Base-by-base conservation (phyloP, 2,113 vertebrate species). In the Melanerpes formicivorus region DNA sequence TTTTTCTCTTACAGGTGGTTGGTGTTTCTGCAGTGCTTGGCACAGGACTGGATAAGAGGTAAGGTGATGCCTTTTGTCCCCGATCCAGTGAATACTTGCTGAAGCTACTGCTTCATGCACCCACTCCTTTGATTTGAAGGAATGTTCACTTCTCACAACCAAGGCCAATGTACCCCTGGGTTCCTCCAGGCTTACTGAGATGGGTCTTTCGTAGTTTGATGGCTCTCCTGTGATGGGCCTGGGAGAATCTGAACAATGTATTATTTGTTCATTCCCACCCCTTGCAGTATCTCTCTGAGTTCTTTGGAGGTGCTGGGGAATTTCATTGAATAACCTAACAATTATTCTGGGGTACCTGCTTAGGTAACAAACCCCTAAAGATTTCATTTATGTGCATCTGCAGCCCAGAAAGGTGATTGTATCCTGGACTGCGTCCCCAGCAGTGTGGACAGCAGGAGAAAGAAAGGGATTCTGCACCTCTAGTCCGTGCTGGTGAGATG, bases 11-110 rank as follows among this genome's bases (percentile, higher is more conserved):
- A 11, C 94, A 99, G 99, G 99, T 99, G 84, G 99, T 99, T 30
- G 99, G 99, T 27, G 98, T 99, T 54, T 99, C 99, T 34, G 98
- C 99, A 0, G 98, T 99, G 58, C 98, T 98, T 0, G 99, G 99
- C 55, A 98, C 97, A 8, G 99, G 99, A 67, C 95, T 99, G 93
- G 98, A 99, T 29, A 98, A 99, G 82, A 98, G 97, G 99, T 99
- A 92, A 98, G 98, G 70, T 46, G 21, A 27, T 25, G 40, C 16
- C 34, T 60, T 48, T 63, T 59, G 21, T 64, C 17, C 26, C 7
- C 52, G 58, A 72, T 44, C 6, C 32, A 46, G 10, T n/a, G 58
- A 64, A 34, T 48, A 23, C 23, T 64, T 74, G 26, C 21, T 80
- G 62, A 77, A 89, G 26, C 50, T 67, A n/a, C 8, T 58, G 23